Conservation (phyloP, 2,888 invertebrate genomes). For the Drosophila vallismaia region DNA sequence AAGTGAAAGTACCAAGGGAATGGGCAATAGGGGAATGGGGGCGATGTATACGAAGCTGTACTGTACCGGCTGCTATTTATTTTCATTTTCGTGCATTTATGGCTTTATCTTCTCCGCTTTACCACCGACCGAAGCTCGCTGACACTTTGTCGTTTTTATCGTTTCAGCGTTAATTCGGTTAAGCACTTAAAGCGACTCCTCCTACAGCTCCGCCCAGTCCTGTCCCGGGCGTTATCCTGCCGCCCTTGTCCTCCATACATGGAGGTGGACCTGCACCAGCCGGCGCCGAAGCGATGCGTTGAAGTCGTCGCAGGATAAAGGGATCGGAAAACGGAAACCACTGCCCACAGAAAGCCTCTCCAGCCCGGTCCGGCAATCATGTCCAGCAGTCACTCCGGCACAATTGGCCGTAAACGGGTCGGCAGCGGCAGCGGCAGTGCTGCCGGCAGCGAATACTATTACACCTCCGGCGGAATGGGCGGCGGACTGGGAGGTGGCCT, state of each 20-base stretch:
- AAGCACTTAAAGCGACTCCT: slow-evolving; percentile 67
- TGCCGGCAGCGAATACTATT: slow-evolving; percentile 81
- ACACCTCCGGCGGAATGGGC: slow-evolving; percentile 49
- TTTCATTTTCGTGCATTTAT: slow-evolving; percentile 78
- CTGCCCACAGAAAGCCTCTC: slow-evolving; percentile 6
- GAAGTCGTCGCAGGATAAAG: slow-evolving; percentile 38
- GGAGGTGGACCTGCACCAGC: slow-evolving; percentile 18
- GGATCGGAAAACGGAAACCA: slow-evolving; percentile 40
- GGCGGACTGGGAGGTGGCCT: not conserved
- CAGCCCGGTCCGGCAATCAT: slow-evolving; percentile 56
- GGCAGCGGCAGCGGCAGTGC: slow-evolving; percentile 82
- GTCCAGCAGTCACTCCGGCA: slow-evolving; percentile 84
- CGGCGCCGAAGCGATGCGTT: slow-evolving; percentile 6
- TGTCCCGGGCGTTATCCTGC: slow-evolving; percentile 17
- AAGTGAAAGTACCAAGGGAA: slow-evolving; percentile 40
- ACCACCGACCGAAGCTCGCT: slow-evolving; percentile 55
- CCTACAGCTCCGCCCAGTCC: not conserved
- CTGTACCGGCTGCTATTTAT: slow-evolving; percentile 73
- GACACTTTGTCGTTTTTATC: slow-evolving; percentile 79
- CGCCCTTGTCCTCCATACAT: slow-evolving; percentile 11
- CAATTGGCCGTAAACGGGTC: slow-evolving; percentile 83
- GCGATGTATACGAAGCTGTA: not conserved
- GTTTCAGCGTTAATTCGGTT: slow-evolving; percentile 79
- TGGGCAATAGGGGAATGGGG: not conserved
- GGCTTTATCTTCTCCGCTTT: slow-evolving; percentile 63